Percentiles rank a stretch among this genome's conserved stretches.
phyloP scores from a whole-genome alignment of 2,113 vertebrate genomes.

The Oncorhynchus keta region DNA sequence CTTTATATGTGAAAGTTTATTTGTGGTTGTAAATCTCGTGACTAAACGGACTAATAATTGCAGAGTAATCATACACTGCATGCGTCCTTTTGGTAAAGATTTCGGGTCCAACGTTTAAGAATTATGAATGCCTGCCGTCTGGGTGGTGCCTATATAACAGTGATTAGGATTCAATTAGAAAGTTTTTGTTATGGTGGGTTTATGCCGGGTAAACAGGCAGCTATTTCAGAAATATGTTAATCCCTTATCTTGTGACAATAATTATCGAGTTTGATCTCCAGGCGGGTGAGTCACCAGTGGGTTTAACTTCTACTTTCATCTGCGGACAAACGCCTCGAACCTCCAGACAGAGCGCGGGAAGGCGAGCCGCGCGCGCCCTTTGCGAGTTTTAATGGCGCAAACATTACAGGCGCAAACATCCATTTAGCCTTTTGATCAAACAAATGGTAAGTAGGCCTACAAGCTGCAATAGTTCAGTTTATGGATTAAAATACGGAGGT shows the following conservation, averaged over 20 bases:
- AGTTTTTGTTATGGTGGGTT: constrained; percentile 89
- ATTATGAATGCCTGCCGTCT: constrained; percentile 86
- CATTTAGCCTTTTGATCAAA: neutral
- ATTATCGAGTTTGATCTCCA: constrained; percentile 85
- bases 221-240: constrained; percentile 99
- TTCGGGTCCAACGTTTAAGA: constrained; percentile 82
- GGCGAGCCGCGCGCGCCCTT: constrained; percentile 8
- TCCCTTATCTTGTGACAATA: constrained; percentile 99
- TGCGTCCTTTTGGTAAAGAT: constrained; percentile 46
- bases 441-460: neutral
- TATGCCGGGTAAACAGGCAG: constrained; percentile 92
- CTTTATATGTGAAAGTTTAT: neutral
- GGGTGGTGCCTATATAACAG: constrained; percentile 90
- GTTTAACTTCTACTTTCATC: constrained; percentile 80
- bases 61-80: constrained; percentile 43
- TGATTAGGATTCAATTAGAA: constrained; percentile 99
- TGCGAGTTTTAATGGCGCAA: constrained; percentile 21
- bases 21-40: constrained; percentile 6
- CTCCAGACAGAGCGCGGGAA: constrained; percentile 44
- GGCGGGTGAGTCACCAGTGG: constrained; percentile 73
- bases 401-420: constrained; percentile 19
- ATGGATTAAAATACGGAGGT: no score
- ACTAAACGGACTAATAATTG: constrained; percentile 28
- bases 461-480: neutral
- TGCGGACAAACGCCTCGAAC: constrained; percentile 58